Evolutionary conservation across 2,797 vertebrate genomes (phyloP), one percentile per base, ranked within the genome.

Genomic region (Thamnophis elegans): DNA sequence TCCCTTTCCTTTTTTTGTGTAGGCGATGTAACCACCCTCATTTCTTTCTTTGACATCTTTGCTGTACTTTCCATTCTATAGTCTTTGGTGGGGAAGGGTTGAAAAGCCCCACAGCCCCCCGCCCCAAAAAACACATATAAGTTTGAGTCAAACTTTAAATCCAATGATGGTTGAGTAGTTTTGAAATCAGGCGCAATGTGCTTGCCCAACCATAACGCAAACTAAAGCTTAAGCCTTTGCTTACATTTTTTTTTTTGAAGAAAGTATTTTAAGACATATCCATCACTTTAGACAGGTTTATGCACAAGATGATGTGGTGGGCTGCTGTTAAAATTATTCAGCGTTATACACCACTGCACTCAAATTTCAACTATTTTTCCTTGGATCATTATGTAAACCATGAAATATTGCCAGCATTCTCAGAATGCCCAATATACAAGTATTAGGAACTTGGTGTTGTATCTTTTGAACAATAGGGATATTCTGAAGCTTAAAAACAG

Each of bases 221-320:
- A 91, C 8, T 90, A 6, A 85, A 87, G 78, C 2, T 82, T 59
- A 88, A 93, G 53, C 10, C 90, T 87, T 78, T 95, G 90, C 9
- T 92, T 92, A 94, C 11, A 90, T 32, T 95, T 94, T 94, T 94
- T 94, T 94, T 94, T 94, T 94, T 94, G 93, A 96, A 95, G 55
- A 96, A 96, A 94, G 93, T 73, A 90, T 94, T 95, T 94, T 22
- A 60, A 93, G 86, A 95, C 93, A 18, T 90, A 90, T 94, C 68
- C n/a, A 93, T 85, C 85, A 13, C 87, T 92, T 89, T 97, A 95
- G 89, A 94, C 92, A 94, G 95, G 94, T 94, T 96, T 93, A 96
- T 93, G 73, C 82, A 87, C 94, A 92, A 82, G 88, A 93, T 92
- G 94, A 90, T 53, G 90, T 73, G 88, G 1, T 78, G 85, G 92